Conservation (phyloP, 2,113 vertebrate genomes). For the Cacatua alba region DNA sequence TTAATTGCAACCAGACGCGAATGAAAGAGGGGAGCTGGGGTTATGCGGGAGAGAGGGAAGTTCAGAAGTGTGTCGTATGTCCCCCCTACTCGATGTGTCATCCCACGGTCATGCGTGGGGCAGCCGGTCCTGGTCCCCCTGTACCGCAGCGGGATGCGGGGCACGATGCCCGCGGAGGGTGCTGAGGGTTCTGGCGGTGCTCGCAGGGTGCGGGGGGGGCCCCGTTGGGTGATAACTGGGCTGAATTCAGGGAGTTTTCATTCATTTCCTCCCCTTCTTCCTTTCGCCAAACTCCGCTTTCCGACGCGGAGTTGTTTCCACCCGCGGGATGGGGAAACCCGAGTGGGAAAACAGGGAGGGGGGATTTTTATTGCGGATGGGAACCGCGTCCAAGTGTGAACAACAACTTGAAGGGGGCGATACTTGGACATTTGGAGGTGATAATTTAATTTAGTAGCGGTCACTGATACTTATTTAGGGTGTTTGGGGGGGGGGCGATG, state of each 20-base stretch:
- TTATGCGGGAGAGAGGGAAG: background rate
- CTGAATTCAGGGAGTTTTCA: background rate
- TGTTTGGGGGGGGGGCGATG: background rate
- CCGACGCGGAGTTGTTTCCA: background rate
- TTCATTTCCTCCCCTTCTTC: background rate
- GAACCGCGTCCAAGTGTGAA: background rate
- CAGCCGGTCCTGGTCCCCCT: background rate
- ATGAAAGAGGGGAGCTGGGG: background rate
- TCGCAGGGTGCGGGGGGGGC: background rate
- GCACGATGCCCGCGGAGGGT: background rate
- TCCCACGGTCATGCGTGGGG: background rate
- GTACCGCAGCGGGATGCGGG: background rate
- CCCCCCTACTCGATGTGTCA: background rate
- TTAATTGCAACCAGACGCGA: background rate
- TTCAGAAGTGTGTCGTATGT: background rate
- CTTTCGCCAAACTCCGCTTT: background rate
- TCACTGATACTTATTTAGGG: conserved; percentile 18
- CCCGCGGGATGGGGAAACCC: background rate
- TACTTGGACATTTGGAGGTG: conserved; percentile 46
- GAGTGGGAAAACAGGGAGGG: background rate
- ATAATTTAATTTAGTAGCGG: conserved; percentile 59
- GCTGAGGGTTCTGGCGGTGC: background rate
- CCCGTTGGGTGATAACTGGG: background rate
- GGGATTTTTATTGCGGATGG: background rate
- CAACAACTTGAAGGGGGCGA: background rate